Evolutionary conservation across 2,888 invertebrate genomes (phyloP), one percentile per base, ranked within the genome.

Genomic region (Drosophila heteroneura): DNA sequence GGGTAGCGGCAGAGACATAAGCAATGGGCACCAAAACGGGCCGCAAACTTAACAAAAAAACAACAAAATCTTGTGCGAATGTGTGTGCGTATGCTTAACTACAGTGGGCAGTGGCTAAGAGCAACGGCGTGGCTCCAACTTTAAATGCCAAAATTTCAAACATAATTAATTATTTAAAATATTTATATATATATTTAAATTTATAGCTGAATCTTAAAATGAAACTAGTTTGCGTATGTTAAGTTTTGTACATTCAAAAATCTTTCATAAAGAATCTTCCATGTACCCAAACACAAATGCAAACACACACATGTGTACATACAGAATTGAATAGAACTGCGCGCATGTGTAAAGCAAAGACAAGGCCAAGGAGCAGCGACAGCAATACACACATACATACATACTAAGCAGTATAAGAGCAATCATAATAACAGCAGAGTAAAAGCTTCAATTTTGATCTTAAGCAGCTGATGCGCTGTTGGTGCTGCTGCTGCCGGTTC

Each of bases 401-500:
- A 19, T 32, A 59, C 59, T 37, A 52, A 63, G 58, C 26, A 69
- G 53, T 51, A 44, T 37, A 60, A 60, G 28, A 67, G 58, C 49
- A 61, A 65, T 26, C 39, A 59, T 26, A 66, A 44, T 16, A 67
- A 52, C 60, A 67, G 37, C 44, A 70, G 22, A 33, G 22, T 37
- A 22, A 39, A 70, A 61, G 74, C 52, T 71, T 67, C 35, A 41
- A 32, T 41, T 41, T 53, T 33, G 63, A 60, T 64, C 56, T 69
- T 30, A 26, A 60, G 47, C 81, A 81, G 81, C 82, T 85, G 85
- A 84, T 79, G 79, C 35, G 19, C 30, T n/a, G 63, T 41, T 76
- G 74, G 69, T 71, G 19, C 30, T n/a, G 63, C 47, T 76, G 74
- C 71, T 71, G 79, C 69, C 69, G 67, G 67, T 70, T 70, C 62